Evolutionary conservation across 2,888 invertebrate species (phyloP), one percentile per base, ranked within the genome.

Genomic region (Spisula subtruncata): DNA sequence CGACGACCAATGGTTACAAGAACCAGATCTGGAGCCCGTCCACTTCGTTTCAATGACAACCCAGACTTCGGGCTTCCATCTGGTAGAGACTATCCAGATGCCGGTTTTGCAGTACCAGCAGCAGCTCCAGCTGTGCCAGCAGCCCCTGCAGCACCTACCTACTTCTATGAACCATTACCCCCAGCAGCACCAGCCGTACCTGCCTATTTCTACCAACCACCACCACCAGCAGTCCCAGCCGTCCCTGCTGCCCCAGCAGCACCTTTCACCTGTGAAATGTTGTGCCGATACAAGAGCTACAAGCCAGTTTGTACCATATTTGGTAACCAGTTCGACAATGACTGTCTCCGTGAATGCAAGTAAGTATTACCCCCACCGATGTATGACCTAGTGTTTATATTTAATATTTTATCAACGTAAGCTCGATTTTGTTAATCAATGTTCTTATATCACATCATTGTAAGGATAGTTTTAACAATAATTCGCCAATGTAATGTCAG

Each of bases 271-370:
- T 88, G 90, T 60, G 46, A 83, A 20, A 56, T 60, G 46, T 81
- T 81, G 20, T 89, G 82, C n/a, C 51, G 71, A n/a, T 80, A 71
- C n/a, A 51, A 81, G 20, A 16, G 16, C 14, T 83, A 75, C 82
- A 71, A 81, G 25, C 89, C 89, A n/a, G 89, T 89, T 14, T 90
- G 90, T 32, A 80, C 85, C 25, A 82, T 86, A 16, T 79, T 82
- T 35, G 90, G 89, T 29, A 89, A 88, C 54, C 84, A 86, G 46
- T 90, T 89, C 46, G 90, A 89, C 60, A 90, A 89, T 75, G 86
- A 88, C 14, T 90, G 90, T 51, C 82, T 75, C 71, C 35, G 88
- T 25, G 12, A 71, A n/a, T 90, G 90, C 88, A 66, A 84, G 90
- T 90, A 54, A 89, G 48, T 75, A n/a, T n/a, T n/a, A n/a, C n/a